Evolutionary conservation across 2,797 vertebrate species (phyloP).

Genomic region (Phoeniculus purpureus): DNA sequence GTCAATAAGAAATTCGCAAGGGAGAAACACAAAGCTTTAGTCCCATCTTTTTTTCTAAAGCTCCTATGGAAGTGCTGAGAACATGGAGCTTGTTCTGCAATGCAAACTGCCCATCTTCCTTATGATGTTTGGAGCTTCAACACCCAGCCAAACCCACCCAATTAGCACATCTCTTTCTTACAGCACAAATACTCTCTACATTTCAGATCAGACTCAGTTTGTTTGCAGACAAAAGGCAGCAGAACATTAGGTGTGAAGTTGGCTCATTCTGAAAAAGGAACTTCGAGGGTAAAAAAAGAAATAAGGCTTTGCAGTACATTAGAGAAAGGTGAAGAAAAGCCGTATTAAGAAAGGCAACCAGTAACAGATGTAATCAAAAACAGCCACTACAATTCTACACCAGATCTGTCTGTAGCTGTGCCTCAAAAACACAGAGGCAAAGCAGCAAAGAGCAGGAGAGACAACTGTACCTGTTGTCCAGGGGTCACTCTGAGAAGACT

Average conservation of each 20-base stretch:
- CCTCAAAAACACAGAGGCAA: not conserved
- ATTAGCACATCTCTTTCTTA: not conserved
- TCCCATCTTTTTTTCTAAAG: not conserved
- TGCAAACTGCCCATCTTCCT: not conserved
- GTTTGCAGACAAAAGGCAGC: not conserved
- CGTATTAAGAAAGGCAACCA: not conserved
- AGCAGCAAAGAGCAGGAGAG: not conserved
- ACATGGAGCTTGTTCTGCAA: not conserved
- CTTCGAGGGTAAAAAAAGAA: not conserved
- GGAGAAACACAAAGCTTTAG: not conserved
- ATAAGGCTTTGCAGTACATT: not conserved
- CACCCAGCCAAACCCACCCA: not conserved
- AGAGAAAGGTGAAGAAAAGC: not conserved
- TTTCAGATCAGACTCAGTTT: not conserved
- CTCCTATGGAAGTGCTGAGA: not conserved
- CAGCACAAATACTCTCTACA: not conserved
- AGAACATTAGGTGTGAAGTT: not conserved
- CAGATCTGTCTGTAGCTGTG: not conserved
- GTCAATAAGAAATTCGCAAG: not conserved
- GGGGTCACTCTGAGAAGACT: too few relatives aligned
- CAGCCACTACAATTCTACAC: not conserved
- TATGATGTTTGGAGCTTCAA: not conserved
- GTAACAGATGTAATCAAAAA: not conserved
- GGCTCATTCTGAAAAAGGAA: not conserved
- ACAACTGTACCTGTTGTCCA: fast-evolving